phyloP scores from a whole-genome alignment of 1,140 invertebrate species.

The Scaptomyza pallida region DNA sequence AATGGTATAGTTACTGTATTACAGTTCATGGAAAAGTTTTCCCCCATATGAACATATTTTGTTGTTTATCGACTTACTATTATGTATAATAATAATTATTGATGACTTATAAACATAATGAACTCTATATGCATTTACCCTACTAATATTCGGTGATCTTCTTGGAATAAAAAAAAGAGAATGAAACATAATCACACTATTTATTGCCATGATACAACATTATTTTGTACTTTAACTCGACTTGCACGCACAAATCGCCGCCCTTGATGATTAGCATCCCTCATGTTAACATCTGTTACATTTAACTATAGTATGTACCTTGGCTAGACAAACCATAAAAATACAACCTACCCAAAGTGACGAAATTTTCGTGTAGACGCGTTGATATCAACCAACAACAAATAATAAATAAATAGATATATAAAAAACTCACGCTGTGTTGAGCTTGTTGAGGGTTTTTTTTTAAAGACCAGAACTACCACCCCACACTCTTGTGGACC shows the following conservation, averaged over 20 bases:
- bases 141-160: neutral
- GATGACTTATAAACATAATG: constrained; percentile 21
- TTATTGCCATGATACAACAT: constrained; percentile 83
- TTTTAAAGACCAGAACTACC: constrained; percentile 66
- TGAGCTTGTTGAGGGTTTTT: constrained; percentile 27
- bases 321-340: constrained; percentile 25
- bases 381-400: constrained; percentile 53
- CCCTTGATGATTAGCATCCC: constrained; percentile 76
- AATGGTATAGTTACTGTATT: too few species aligned
- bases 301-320: constrained; percentile 59
- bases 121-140: constrained; percentile 16
- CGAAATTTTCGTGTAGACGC: constrained; percentile 51
- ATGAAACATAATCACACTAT: constrained; percentile 79
- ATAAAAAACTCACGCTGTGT: constrained; percentile 23
- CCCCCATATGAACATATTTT: neutral
- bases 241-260: constrained; percentile 45
- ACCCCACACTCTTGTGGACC: constrained; percentile 16
- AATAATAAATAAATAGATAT: neutral
- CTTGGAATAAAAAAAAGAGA: constrained; percentile 24
- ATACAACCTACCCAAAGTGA: constrained; percentile 46
- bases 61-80: neutral
- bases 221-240: constrained; percentile 64
- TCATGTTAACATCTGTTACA: constrained; percentile 82
- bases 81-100: constrained; percentile 18
- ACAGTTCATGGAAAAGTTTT: too few species aligned